Conservation (phyloP, 2,888 invertebrate species). For the Xestia xanthographa region DNA sequence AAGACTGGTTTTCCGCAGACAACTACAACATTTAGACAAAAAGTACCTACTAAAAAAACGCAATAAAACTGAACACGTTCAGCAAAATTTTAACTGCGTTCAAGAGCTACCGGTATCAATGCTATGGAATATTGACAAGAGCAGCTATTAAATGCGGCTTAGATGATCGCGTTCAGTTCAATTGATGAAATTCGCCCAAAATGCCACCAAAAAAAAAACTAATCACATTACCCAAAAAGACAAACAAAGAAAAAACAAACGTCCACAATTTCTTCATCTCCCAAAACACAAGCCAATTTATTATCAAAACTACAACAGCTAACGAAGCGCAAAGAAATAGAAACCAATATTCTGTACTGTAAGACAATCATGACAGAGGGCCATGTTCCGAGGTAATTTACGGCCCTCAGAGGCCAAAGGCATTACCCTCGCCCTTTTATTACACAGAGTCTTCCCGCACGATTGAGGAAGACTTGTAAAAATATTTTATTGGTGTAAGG, state of each 20-base stretch:
- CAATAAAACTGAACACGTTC: background rate
- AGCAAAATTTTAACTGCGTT: background rate
- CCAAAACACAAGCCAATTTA: constrained; percentile 42
- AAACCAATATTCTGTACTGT: constrained; percentile 63
- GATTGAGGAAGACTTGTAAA: constrained; percentile 72
- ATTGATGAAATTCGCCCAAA: background rate
- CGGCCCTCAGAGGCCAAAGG: constrained; percentile 68
- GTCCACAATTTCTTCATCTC: background rate
- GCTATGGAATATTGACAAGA: background rate
- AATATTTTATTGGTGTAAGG: constrained; percentile 73
- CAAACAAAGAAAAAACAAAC: constrained; percentile 2
- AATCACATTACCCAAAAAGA: constrained; percentile 1
- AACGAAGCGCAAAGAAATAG: constrained; percentile 60
- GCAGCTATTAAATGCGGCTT: background rate
- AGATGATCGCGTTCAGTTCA: background rate
- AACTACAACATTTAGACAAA: too few species aligned
- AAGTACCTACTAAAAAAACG: background rate
- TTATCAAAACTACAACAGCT: constrained; percentile 60
- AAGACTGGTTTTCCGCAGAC: background rate
- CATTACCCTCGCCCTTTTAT: constrained; percentile 69
- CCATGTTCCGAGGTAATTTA: constrained; percentile 75
- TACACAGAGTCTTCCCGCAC: constrained; percentile 65
- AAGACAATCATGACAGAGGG: constrained; percentile 75
- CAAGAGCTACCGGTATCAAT: background rate
- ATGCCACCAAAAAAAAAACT: background rate